Base-by-base conservation (phyloP, 2,888 invertebrate species). In the Mamestra brassicae region DNA sequence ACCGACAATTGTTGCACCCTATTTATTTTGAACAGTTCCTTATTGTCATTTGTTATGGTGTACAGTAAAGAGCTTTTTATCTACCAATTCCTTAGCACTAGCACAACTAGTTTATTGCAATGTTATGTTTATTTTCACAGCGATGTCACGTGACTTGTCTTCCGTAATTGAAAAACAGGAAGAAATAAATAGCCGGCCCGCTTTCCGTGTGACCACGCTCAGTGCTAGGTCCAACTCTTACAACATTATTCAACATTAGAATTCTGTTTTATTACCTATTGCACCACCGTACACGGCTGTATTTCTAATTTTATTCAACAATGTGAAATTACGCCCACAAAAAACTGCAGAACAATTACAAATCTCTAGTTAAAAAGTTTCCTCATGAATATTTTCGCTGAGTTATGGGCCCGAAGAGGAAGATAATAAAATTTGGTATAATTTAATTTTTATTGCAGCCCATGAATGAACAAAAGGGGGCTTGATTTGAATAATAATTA, bases 361-460 rank as follows among this genome's bases (percentile, higher is more conserved):
- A 92, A 92, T 92, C 90, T 91, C 88, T 89, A 91, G 90, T 90
- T 90, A 92, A 92, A 93, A 93, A 92, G 92, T 93, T 94, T 90
- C 82, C 89, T 93, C 92, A 93, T 94, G 93, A 94, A 94, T 94
- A 94, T 93, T 93, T 93, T 92, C 89, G 88, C 89, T 90, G 92
- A 94, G 93, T 93, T 93, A 94, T 92, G 92, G 89, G 90, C 84
- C 91, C 91, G 89, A 92, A 91, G 92, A 92, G 93, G 90, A 92
- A 92, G 93, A 93, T 93, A 93, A 94, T 93, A 94, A 94, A 94
- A 93, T 94, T 93, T 89, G 89, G 92, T 92, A 90, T 93, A 93
- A 94, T 93, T 93, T 93, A 91, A 92, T 94, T 94, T 93, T 94
- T 94, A 94, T 93, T 93, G 92, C 91, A 92, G 91, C 88, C 89